These are phyloP conservation scores for Hiodon tergisus DNA, from an alignment of 2,113 vertebrate species.

Conservation along the genomic window DNA sequence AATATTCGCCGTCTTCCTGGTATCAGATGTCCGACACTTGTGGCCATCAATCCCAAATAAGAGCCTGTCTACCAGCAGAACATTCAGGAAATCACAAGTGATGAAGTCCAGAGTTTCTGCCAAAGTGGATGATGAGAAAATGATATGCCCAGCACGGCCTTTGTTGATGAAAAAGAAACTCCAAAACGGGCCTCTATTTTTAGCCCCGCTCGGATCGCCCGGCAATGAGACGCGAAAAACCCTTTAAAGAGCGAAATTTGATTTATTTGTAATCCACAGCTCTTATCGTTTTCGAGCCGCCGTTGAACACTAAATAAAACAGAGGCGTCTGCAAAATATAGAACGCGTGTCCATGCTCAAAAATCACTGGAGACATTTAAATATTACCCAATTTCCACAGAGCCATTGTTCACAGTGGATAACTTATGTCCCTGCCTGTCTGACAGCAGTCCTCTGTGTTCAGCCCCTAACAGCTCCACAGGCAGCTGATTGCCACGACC, in stretches of 20 bases:
- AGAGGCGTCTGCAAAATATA: slow-evolving; percentile 20
- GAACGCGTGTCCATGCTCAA: slow-evolving; percentile 1
- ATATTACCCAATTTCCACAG: slow-evolving; percentile 39
- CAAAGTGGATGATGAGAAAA: slow-evolving; percentile 57
- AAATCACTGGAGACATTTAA: slow-evolving; percentile 27
- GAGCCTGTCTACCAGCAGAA: slow-evolving; percentile 25
- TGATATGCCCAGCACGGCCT: slow-evolving; percentile 47
- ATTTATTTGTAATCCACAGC: slow-evolving; percentile 45
- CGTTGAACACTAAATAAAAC: slow-evolving; percentile 37
- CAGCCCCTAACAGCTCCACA: background rate
- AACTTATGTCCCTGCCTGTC: slow-evolving; percentile 32
- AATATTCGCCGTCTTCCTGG: background rate
- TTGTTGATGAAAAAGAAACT: slow-evolving; percentile 58
- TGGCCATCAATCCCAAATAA: background rate
- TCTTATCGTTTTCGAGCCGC: slow-evolving; percentile 37
- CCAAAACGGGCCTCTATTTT: slow-evolving; percentile 54
- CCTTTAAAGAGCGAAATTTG: slow-evolving; percentile 41
- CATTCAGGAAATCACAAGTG: slow-evolving; percentile 18
- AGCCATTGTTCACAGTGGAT: slow-evolving; percentile 28
- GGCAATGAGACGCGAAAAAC: slow-evolving; percentile 32
- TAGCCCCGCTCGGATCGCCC: slow-evolving; percentile 40
- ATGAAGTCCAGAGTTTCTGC: slow-evolving; percentile 44
- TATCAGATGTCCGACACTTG: background rate
- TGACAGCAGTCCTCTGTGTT: background rate
- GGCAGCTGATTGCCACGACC: slow-evolving; percentile 26